phyloP scores from a whole-genome alignment of 1,140 invertebrate species.

The Aphis craccivora region DNA sequence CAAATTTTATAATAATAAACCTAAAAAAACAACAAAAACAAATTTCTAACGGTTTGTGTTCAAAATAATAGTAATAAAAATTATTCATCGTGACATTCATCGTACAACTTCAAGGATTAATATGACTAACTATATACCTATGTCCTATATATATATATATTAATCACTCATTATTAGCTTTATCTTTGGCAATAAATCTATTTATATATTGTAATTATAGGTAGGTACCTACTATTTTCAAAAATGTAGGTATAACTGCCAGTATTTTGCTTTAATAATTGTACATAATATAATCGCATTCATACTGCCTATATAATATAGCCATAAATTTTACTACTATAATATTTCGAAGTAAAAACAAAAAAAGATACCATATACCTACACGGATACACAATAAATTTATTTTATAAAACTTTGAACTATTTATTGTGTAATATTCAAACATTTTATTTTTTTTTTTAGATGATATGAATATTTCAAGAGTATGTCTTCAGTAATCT shows the following conservation, averaged over 20 bases:
- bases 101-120: neutral
- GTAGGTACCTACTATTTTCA: neutral
- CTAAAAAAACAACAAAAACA: neutral
- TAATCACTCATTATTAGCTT: neutral
- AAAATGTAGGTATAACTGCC: neutral
- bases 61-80: neutral
- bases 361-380: neutral
- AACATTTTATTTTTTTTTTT: too few species aligned
- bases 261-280: neutral
- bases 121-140: neutral
- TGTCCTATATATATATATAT: neutral
- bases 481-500: neutral
- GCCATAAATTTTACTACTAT: neutral
- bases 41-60: neutral
- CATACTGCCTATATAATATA: neutral
- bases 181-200: neutral
- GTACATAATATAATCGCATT: neutral
- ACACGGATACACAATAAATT: neutral
- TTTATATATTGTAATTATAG: neutral
- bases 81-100: neutral
- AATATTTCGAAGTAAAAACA: neutral
- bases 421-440: too few species aligned
- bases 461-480: neutral
- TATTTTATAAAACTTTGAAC: too few species aligned
- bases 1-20: neutral